A percentile compares a stretch with the other conserved stretches of the same genome.
Evolutionary conservation across 92 coral and sea anemone species (phyloP).

Genomic region (Blastomussa wellsi): DNA sequence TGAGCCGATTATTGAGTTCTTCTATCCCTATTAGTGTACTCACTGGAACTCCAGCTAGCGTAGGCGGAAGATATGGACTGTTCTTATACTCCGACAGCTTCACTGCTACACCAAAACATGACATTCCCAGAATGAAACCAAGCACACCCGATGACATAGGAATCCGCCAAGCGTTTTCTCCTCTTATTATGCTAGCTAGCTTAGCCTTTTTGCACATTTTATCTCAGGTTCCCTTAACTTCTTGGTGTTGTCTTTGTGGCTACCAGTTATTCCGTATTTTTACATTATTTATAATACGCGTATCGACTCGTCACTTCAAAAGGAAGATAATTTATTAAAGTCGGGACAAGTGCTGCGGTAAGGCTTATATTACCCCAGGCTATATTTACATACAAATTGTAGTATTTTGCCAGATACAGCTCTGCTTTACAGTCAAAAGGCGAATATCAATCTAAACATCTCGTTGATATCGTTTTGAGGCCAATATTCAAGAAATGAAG

Average conservation of each 20-base stretch:
- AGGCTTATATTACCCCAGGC: neutral
- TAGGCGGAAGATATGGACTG: conserved; percentile 55
- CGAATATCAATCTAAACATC: conserved; percentile 1
- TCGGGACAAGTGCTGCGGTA: neutral
- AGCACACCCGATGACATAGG: conserved; percentile 29
- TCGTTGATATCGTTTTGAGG: conserved; percentile 1
- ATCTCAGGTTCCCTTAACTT: neutral
- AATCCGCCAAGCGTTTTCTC: conserved; percentile 24
- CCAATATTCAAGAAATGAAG: too few species aligned
- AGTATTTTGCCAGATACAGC: neutral
- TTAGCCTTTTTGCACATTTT: conserved; percentile 8
- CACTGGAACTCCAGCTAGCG: conserved; percentile 65
- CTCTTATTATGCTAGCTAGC: neutral
- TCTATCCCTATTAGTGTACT: conserved; percentile 2
- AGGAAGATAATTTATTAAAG: neutral
- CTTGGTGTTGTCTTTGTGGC: neutral
- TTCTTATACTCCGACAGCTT: conserved; percentile 61
- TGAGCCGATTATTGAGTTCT: neutral
- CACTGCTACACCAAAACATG: conserved; percentile 62
- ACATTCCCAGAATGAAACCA: conserved; percentile 46
- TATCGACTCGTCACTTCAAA: neutral
- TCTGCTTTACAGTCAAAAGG: neutral
- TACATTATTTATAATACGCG: neutral
- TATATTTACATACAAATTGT: neutral
- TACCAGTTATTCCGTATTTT: neutral